These are phyloP conservation scores for Sminthurinus aureus DNA, from an alignment of 2,888 invertebrate species.

Conservation along the genomic window DNA sequence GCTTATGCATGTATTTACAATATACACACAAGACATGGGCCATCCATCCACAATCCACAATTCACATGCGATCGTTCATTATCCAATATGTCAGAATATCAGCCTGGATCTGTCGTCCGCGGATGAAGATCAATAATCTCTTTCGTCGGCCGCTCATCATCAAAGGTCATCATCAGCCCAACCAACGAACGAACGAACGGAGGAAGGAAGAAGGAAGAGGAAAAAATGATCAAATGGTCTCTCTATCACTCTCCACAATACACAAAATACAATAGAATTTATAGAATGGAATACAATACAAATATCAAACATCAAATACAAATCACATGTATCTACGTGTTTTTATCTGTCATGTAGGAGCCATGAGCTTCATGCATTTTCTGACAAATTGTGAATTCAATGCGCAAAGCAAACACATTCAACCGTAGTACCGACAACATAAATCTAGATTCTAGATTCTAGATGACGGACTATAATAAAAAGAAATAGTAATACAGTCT, in stretches of 20 bases:
- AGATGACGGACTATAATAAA: neutral
- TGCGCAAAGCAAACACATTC: no score
- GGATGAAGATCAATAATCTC: constrained; percentile 40
- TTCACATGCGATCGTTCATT: constrained; percentile 29
- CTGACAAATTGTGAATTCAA: neutral
- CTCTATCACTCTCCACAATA: constrained; percentile 14
- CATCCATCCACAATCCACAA: no score
- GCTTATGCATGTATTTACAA: no score
- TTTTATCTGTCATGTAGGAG: no score
- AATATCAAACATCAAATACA: neutral
- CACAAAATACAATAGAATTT: neutral
- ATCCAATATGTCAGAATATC: constrained; percentile 38
- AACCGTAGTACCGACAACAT: neutral
- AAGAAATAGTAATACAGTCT: neutral
- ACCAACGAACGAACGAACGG: no score
- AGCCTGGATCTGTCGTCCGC: constrained; percentile 32
- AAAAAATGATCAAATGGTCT: constrained; percentile 28
- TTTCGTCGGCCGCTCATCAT: constrained; percentile 30
- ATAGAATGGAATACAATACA: neutral
- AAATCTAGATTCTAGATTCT: neutral
- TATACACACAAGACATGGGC: neutral
- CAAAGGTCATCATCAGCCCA: constrained; percentile 29
- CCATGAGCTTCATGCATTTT: neutral
- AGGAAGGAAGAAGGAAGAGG: neutral
- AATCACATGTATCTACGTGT: neutral